A percentile compares a stretch with the other conserved stretches of the same genome.
Conservation (phyloP, 2,888 invertebrate genomes). For the Anthrax anthrax region DNA sequence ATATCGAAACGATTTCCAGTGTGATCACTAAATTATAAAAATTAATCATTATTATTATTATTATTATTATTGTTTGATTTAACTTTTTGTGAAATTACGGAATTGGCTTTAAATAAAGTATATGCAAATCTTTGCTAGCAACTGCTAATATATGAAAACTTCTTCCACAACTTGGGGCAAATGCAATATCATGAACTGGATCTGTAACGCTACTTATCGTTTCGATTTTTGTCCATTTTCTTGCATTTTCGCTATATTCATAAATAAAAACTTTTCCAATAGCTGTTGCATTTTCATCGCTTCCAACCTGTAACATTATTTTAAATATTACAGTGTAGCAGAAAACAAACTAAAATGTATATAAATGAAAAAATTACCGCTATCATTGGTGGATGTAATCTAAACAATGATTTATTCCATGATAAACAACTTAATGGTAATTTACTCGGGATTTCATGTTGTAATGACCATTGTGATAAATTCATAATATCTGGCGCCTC, state of each 20-base stretch:
- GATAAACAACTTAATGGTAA: constrained; percentile 84
- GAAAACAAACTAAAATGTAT: too few relatives aligned
- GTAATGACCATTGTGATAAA: constrained; percentile 89
- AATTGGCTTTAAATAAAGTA: constrained; percentile 65
- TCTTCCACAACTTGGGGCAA: constrained; percentile 89
- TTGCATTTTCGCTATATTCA: constrained; percentile 77
- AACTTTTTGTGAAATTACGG: constrained; percentile 42
- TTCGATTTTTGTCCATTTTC: constrained; percentile 82
- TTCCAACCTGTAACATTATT: constrained; percentile 27
- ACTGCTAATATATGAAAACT: constrained; percentile 86
- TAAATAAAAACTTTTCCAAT: constrained; percentile 83
- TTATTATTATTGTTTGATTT: too few relatives aligned
- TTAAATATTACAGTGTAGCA: too few relatives aligned
- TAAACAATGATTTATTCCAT: constrained; percentile 83
- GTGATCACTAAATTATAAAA: constrained; percentile 19
- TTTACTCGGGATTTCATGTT: constrained; percentile 87
- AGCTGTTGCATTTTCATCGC: constrained; percentile 34
- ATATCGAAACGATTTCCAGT: constrained; percentile 54
- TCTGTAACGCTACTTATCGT: constrained; percentile 65
- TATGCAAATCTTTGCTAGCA: constrained; percentile 84
- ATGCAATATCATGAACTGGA: constrained; percentile 87
- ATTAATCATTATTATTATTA: too few relatives aligned
- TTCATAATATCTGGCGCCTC: constrained; percentile 99
- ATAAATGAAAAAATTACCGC: constrained; percentile 19
- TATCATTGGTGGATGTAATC: constrained; percentile 37